Base-by-base conservation (phyloP, 2,888 invertebrate species). In the Aproaerema taeniolella region DNA sequence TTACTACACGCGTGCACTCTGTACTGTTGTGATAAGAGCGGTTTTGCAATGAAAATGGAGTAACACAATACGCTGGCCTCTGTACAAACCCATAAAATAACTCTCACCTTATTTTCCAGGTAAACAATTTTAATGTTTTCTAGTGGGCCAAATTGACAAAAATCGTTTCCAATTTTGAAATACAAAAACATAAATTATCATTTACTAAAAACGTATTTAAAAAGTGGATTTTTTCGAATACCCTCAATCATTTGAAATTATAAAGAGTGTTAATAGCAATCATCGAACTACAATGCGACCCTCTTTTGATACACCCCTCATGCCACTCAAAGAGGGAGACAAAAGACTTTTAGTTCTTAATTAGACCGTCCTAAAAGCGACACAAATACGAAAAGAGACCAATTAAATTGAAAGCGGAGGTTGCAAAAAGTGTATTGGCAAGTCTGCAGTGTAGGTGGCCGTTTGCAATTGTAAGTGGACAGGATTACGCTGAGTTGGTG, bases 401-500 rank as follows among this genome's bases (percentile, higher is more conserved):
- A 67, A 69, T 68, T 66, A 67, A 68, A 62, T 50, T 52, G 55
- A 61, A 61, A 65, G 62, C 61, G 65, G 71, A 74, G 61, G 57
- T 61, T 61, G 59, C 53, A 58, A 62, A 60, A 58, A 61, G 57
- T 58, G 58, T 68, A 76, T 78, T 75, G 75, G 72, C 69, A 68
- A 67, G 65, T 71, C 66, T 55, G 57, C 54, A 54, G 62, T 67
- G 68, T 72, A 66, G 69, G 62, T 50, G 58, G 57, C 66, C 62
- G 72, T 70, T 79, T 74, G 75, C 71, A 74, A 79, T 77, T 80
- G 74, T 78, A 77, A 79, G 65, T 62, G 67, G 67, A 68, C 64
- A 64, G 60, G 61, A 75, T 80, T 77, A 76, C 63, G 53, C 57
- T 50, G 58, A 66, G 66, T 76, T 67, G 65, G 61, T 70, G 74